Percentiles rank a stretch among this genome's conserved stretches.
Conservation (phyloP, 2,888 invertebrate species). For the Elysia crispata region DNA sequence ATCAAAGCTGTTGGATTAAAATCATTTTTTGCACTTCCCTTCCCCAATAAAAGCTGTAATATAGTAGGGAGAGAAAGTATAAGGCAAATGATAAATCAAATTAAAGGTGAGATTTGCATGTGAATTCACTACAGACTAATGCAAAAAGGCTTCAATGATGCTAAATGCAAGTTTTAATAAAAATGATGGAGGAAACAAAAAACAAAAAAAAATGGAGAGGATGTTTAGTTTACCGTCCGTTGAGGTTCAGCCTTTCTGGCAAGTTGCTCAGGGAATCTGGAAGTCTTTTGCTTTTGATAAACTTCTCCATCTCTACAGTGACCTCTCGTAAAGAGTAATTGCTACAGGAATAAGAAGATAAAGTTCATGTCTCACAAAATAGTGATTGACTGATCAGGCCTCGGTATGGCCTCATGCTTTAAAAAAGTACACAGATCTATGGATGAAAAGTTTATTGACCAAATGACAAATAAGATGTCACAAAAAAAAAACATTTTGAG, state of each 20-base stretch:
- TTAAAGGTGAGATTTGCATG: neutral
- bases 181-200: neutral
- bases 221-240: conserved; percentile 78
- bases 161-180: neutral
- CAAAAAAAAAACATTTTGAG: too few relatives aligned
- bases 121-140: conserved; percentile 1
- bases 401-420: too few relatives aligned
- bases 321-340: conserved; percentile 97
- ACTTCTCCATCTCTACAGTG: conserved; percentile 92
- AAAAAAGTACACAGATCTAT: neutral
- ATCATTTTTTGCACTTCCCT: too few relatives aligned
- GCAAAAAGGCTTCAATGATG: neutral
- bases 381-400: too few relatives aligned
- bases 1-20: too few relatives aligned
- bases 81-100: neutral
- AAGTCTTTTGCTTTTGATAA: conserved; percentile 95
- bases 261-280: conserved; percentile 96
- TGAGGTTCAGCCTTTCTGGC: conserved; percentile 93
- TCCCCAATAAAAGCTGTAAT: too few relatives aligned
- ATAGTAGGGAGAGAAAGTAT: too few relatives aligned
- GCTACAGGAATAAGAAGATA: conserved; percentile 77
- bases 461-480: too few relatives aligned
- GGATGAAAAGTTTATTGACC: neutral
- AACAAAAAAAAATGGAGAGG: too few relatives aligned
- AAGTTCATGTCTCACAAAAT: too few relatives aligned